Evolutionary conservation across 1,140 invertebrate species (phyloP), one percentile per base, ranked within the genome.

Genomic region (Ruditapes philippinarum): DNA sequence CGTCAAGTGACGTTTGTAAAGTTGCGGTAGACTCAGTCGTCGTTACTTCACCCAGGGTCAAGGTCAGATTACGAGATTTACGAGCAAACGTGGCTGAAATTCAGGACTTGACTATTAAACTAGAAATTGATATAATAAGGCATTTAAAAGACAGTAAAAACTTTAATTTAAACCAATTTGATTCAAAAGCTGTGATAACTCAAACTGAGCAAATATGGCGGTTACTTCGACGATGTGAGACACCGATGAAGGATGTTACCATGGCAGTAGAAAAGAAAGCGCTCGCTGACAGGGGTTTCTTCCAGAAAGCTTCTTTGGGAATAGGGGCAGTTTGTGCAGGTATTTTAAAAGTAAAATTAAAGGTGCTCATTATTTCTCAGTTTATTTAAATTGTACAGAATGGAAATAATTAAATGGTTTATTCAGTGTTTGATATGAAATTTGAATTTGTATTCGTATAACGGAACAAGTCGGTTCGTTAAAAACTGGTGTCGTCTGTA

Each of bases 271-370:
- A 88, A 70, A 11, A 25, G 2, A 88, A 88, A 80, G 87, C 78
- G 40, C 42, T 45, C 22, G 49, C 78, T 25, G 87, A 88, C 42
- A 25, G 60, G 54, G n/a, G 28, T 12, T 88, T 88, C 49, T 88
- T 88, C 51, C 87, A 81, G 25, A 38, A 62, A 74, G 87, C 87
- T 0, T 88, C 87, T 33, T 17, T 88, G 14, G 60, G 78, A 28
- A 70, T 88, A 25, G 87, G 87, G 40, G 87, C 87, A 28, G 65
- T 88, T 2, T 88, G 87, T 33, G 78, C 87, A 81, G 65, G 87
- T 88, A n/a, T n/a, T n/a, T n/a, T n/a, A n/a, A n/a, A n/a, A n/a
- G n/a, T n/a, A n/a, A n/a, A n/a, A n/a, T n/a, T n/a, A n/a, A n/a
- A n/a, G n/a, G n/a, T n/a, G n/a, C n/a, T n/a, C n/a, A n/a, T n/a